Base-by-base conservation (phyloP, 2,113 vertebrate species). In the Naja naja region DNA sequence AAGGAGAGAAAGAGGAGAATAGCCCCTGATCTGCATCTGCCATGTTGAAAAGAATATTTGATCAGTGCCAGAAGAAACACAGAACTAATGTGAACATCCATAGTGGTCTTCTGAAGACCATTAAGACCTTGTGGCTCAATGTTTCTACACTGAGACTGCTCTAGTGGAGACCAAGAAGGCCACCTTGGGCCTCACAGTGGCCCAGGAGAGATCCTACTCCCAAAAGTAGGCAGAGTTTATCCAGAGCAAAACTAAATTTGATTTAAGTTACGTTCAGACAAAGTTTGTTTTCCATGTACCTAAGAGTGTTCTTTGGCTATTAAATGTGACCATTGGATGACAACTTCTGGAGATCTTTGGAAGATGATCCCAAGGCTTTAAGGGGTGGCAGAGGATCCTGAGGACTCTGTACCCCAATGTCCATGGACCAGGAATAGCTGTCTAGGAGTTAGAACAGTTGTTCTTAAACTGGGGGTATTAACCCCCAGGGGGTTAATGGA, bases 11-110 rank as follows among this genome's bases (percentile, higher is more conserved):
- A 5, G 9, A 8, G 39, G 12, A 45, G 30, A 3, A 23, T 8
- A 69, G 49, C 12, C 43, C 69, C 69, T 52, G 88, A 60, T 47
- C 92, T 89, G 22, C 54, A 90, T 56, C 55, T 90, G 54, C 30
- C 30, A 12, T 30, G 55, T 49, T n/a, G 54, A 39, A 64, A 93
- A 56, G 3, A 52, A 52, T 22, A 3, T 60, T 56, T 2, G 74
- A 39, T 81, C 89, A n/a, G 23, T 87, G 58, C 27, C 47, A 52
- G 60, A 58, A 89, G 93, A 93, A 91, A 89, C 87, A 52, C 30
- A 56, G 91, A 30, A 92, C 45, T 49, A 89, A 43, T n/a, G 55
- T 14, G 85, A 30, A 5, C 85, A 16, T 25, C 23, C 11, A 0
- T 60, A 60, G 27, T 55, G 30, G 43, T 20, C 53, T 60, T 87